Evolutionary conservation across 2,888 invertebrate species (phyloP).

Genomic region (Ganaspis brasiliensis): DNA sequence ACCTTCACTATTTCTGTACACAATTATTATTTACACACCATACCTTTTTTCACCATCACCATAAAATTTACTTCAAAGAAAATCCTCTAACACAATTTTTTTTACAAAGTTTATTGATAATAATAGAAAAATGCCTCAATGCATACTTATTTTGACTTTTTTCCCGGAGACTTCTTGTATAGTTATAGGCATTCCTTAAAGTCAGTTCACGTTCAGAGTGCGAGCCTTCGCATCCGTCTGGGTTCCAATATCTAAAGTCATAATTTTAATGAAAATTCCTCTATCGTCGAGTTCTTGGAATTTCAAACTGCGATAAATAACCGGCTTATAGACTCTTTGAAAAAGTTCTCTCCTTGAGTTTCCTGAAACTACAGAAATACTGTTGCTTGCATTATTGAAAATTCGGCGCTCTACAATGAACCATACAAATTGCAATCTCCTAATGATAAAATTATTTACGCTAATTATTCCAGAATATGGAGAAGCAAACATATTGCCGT

Average conservation of each 20-base stretch:
- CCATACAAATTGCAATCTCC: neutral
- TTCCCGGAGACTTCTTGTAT: slow-evolving; percentile 15
- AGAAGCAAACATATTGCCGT: neutral
- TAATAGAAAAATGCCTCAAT: slow-evolving; percentile 1
- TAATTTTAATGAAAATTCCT: slow-evolving; percentile 79
- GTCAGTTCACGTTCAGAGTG: slow-evolving; percentile 68
- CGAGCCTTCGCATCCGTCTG: slow-evolving; percentile 72
- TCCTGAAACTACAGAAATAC: neutral
- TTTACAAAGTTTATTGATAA: neutral
- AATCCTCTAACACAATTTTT: too few relatives aligned
- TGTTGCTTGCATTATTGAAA: neutral
- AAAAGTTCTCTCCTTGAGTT: neutral
- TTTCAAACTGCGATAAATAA: slow-evolving; percentile 75
- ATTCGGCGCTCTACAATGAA: neutral
- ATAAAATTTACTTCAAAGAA: too few relatives aligned
- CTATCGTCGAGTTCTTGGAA: slow-evolving; percentile 69
- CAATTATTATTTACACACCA: too few relatives aligned
- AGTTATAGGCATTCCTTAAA: slow-evolving; percentile 50
- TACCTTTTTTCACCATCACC: too few relatives aligned
- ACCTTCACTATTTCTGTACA: too few relatives aligned
- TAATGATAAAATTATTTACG: neutral
- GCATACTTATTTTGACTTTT: slow-evolving; percentile 7
- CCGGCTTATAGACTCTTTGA: slow-evolving; percentile 42
- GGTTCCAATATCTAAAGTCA: slow-evolving; percentile 77
- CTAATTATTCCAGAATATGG: neutral